phyloP scores from a whole-genome alignment of 1,140 invertebrate genomes.

The Agrilus planipennis region DNA sequence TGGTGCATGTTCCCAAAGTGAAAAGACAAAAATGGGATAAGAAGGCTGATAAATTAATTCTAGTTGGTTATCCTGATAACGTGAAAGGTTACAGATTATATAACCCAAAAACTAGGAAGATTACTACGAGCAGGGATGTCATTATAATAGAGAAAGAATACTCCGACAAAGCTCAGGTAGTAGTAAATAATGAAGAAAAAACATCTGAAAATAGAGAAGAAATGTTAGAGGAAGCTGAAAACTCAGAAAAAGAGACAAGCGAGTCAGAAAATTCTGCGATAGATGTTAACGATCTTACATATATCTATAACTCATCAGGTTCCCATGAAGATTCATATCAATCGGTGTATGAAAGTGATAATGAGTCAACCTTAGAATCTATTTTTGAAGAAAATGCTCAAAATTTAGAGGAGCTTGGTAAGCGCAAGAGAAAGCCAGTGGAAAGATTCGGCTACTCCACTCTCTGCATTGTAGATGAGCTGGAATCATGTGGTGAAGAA shows the following conservation, averaged over 20 bases:
- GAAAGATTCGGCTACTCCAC: no score
- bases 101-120: conserved; percentile 15
- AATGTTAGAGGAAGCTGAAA: neutral
- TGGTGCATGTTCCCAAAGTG: conserved; percentile 31
- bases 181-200: neutral
- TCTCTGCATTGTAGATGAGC: no score
- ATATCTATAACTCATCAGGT: no score
- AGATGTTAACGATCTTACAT: no score
- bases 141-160: conserved; percentile 26
- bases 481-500: no score
- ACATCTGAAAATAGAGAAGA: neutral
- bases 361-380: no score
- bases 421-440: no score
- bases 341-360: no score
- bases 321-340: no score
- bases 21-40: conserved; percentile 30
- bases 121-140: conserved; percentile 25
- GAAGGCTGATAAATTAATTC: conserved; percentile 26
- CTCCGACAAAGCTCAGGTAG: neutral
- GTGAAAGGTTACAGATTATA: conserved; percentile 30
- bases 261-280: neutral
- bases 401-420: no score
- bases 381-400: no score
- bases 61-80: conserved; percentile 32
- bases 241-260: neutral